Evolutionary conservation across 2,888 invertebrate species (phyloP).

Genomic region (Agonopterix heracliana): DNA sequence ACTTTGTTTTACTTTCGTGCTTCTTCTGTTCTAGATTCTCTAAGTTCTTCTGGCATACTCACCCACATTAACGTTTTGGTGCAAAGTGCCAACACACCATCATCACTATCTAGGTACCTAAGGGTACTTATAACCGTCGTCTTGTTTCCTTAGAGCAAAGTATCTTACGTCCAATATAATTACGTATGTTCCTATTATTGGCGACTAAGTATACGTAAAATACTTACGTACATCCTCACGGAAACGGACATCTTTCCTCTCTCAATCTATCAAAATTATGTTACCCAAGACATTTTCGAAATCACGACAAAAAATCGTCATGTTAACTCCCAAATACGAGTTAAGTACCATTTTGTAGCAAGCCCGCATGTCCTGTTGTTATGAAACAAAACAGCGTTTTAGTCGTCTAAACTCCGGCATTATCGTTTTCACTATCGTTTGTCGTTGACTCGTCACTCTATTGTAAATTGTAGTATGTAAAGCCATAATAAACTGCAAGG

Average conservation of each 20-base stretch:
- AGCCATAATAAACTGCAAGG: conserved; percentile 73
- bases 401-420: conserved; percentile 46
- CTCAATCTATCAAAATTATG: conserved; percentile 39
- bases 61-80: too few relatives aligned
- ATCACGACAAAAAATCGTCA: conserved; percentile 29
- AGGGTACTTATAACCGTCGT: not conserved
- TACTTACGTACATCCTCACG: too few relatives aligned
- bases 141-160: not conserved
- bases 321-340: not conserved
- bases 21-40: too few relatives aligned
- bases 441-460: conserved; percentile 61
- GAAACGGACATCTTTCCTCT: conserved; percentile 11
- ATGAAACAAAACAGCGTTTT: conserved; percentile 38
- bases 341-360: conserved; percentile 9
- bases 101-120: not conserved
- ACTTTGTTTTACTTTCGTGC: too few relatives aligned
- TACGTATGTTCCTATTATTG: not conserved
- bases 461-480: conserved; percentile 71
- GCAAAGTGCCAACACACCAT: too few relatives aligned
- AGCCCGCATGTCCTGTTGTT: conserved; percentile 46
- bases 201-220: not conserved
- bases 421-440: conserved; percentile 66
- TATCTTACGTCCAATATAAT: not conserved
- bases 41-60: too few relatives aligned
- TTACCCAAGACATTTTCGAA: conserved; percentile 26